Base-by-base conservation (phyloP, 2,113 vertebrate species). In the Gallinago undulata region DNA sequence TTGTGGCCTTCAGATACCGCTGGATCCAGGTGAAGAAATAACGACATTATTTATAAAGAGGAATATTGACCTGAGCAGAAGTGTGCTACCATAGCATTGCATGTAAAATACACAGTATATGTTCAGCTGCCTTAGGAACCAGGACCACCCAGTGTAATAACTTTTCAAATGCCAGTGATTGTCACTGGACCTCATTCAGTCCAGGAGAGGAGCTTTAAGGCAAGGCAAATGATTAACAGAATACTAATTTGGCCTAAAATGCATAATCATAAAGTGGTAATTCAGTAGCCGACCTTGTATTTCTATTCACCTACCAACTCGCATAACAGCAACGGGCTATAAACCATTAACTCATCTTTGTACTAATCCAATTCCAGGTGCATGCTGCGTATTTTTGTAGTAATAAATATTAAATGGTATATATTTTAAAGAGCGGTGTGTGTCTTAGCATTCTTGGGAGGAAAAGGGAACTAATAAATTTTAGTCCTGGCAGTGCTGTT, bases 341-440 rank as follows among this genome's bases (percentile, higher is more conserved):
- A 94, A 96, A 84, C 37, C n/a, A 81, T 91, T 89, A 75, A 91
- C 35, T 92, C n/a, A 27, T 90, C 84, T 89, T 92, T 93, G 28
- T 81, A 59, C 57, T 95, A 92, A 95, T 94, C 91, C 91, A 81
- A 87, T 96, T 97, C 93, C 95, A 97, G 89, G 94, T 97, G 93
- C 80, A 84, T 28, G 31, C 24, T 68, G 53, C 60, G 51, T 95
- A 84, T 95, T 96, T 96, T 90, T 86, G 6, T 75, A 93, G 92
- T 64, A 92, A 90, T 95, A 96, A 95, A 89, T 92, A 90, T 84
- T 81, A 92, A 93, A 89, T 81, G 81, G 39, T 63, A 64, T 78
- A 19, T 95, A 67, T 94, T 88, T 94, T 92, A 92, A 94, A 87
- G 33, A 92, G 23, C 64, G 59, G 5, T 89, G 55, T 91, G 75